A percentile compares a stretch with the other conserved stretches of the same genome.
phyloP scores from a whole-genome alignment of 2,113 vertebrate species.

The Tenrec ecaudatus region DNA sequence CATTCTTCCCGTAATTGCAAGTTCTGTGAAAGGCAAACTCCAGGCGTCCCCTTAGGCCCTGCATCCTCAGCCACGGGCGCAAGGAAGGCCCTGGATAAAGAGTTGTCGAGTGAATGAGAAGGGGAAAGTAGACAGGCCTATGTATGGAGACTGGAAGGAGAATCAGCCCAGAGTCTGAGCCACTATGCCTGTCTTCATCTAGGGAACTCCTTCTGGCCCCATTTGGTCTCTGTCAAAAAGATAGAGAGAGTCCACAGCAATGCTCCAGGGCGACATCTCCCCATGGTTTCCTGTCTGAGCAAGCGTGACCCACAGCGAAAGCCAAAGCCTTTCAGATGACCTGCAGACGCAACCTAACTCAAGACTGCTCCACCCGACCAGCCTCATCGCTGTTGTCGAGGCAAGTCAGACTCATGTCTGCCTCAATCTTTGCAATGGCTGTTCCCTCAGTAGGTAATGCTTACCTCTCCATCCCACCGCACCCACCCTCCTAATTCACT shows the following conservation, averaged over 20 bases:
- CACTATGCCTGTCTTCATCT: neutral
- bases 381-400: neutral
- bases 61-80: neutral
- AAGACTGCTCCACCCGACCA: neutral
- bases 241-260: neutral
- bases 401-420: neutral
- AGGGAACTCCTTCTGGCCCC: neutral
- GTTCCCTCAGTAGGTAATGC: neutral
- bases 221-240: neutral
- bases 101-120: neutral
- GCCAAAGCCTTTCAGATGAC: neutral
- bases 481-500: neutral
- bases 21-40: neutral
- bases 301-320: slow-evolving; percentile 6
- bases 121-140: neutral
- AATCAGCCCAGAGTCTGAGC: neutral
- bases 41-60: neutral
- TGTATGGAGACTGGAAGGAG: neutral
- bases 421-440: neutral
- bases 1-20: neutral
- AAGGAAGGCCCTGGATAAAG: neutral
- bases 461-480: neutral
- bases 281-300: neutral
- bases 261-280: neutral
- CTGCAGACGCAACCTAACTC: neutral